Percentiles rank a stretch among this genome's conserved stretches.
These are phyloP conservation scores for Eolophus roseicapilla DNA, from an alignment of 2,113 vertebrate species.

Conservation along the genomic window DNA sequence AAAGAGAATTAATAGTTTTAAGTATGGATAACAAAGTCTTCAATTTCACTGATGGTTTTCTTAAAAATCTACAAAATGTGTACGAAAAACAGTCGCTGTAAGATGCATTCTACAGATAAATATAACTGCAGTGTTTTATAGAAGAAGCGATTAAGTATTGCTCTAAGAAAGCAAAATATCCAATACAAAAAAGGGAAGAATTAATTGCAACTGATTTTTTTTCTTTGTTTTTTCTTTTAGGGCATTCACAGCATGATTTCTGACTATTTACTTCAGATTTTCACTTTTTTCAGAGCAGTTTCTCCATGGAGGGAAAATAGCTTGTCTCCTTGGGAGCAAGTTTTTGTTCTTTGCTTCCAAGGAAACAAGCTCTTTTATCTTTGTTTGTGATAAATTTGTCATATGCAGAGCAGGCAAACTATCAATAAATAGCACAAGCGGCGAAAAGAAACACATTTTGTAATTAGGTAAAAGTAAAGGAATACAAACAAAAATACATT, in stretches of 20 bases:
- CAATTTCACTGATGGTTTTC: not conserved
- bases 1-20: not conserved
- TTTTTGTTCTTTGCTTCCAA: conserved; percentile 67
- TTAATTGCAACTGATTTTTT: conserved; percentile 2
- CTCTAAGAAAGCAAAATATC: conserved; percentile 43
- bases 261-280: conserved; percentile 63
- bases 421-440: conserved; percentile 56
- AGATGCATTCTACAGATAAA: not conserved
- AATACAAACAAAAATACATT: conserved; percentile 62
- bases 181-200: not conserved
- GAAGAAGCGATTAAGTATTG: not conserved
- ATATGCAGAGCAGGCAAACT: conserved; percentile 50
- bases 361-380: conserved; percentile 69
- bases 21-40: not conserved
- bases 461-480: conserved; percentile 62
- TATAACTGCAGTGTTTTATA: not conserved
- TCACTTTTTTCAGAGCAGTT: conserved; percentile 49
- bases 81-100: not conserved
- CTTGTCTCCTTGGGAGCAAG: conserved; percentile 58
- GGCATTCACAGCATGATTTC: conserved; percentile 46
- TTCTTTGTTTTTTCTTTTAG: not conserved
- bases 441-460: conserved; percentile 41
- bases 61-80: not conserved
- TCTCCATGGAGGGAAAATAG: conserved; percentile 60
- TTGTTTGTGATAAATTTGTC: conserved; percentile 58